Conservation (phyloP, 2,113 vertebrate species). For the Coptodon bakossiorum region DNA sequence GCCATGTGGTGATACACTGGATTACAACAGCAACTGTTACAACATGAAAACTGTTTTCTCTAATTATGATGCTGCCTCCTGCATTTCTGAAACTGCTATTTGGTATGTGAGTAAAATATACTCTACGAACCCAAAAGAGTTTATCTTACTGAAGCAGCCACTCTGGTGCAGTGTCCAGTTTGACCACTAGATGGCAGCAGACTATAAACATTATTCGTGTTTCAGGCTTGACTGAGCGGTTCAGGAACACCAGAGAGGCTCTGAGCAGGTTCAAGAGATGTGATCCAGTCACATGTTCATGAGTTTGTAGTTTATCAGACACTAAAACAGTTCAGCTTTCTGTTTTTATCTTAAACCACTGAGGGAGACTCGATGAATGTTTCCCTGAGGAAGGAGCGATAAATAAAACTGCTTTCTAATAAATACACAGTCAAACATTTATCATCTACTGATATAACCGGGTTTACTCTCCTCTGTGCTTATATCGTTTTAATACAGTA, state of each 20-base stretch:
- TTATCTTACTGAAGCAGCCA: not conserved
- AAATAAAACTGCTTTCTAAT: not conserved
- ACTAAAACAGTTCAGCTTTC: not conserved
- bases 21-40: too few species aligned
- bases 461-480: not conserved
- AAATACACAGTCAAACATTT: not conserved
- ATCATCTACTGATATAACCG: not conserved
- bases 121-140: not conserved
- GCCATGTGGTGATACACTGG: too few species aligned
- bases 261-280: accelerated
- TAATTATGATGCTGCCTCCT: too few species aligned
- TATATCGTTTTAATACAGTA: not conserved
- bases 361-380: not conserved
- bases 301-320: not conserved
- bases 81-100: too few species aligned
- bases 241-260: not conserved
- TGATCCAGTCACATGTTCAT: not conserved
- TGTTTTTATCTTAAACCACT: not conserved
- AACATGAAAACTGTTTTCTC: too few species aligned
- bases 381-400: not conserved
- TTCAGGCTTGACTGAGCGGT: not conserved
- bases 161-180: not conserved
- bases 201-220: not conserved
- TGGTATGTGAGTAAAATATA: not conserved
- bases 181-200: not conserved